Percentiles rank a stretch among this genome's conserved stretches.
Conservation (phyloP, 2,888 invertebrate species). For the Tetheella fluctuosa region DNA sequence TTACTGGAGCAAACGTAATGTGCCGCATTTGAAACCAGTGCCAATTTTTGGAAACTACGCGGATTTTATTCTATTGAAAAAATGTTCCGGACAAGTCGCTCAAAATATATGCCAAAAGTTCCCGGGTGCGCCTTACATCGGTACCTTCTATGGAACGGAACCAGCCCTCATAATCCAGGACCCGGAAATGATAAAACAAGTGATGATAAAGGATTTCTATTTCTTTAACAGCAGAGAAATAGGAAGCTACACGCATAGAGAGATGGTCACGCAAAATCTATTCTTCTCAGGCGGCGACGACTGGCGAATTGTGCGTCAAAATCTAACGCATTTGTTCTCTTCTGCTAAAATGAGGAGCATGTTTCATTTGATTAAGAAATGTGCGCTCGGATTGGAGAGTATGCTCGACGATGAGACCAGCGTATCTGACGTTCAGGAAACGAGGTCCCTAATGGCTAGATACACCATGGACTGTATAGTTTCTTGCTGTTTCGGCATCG, state of each 20-base stretch:
- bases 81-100: slow-evolving; percentile 35
- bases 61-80: slow-evolving; percentile 47
- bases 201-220: slow-evolving; percentile 63
- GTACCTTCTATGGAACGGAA: slow-evolving; percentile 62
- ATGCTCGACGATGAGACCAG: slow-evolving; percentile 44
- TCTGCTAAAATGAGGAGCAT: slow-evolving; percentile 67
- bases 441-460: slow-evolving; percentile 43
- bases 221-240: slow-evolving; percentile 63
- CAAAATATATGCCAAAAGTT: slow-evolving; percentile 53
- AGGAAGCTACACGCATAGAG: slow-evolving; percentile 47
- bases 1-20: slow-evolving; percentile 58
- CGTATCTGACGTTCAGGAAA: slow-evolving; percentile 38
- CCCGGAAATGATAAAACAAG: slow-evolving; percentile 55
- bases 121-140: slow-evolving; percentile 55
- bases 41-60: slow-evolving; percentile 62
- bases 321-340: slow-evolving; percentile 63
- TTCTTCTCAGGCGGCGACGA: slow-evolving; percentile 58
- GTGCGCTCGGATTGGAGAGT: slow-evolving; percentile 46
- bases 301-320: slow-evolving; percentile 66
- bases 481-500: slow-evolving; percentile 61
- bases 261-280: slow-evolving; percentile 48
- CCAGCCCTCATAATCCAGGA: slow-evolving; percentile 63
- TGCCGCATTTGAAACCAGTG: slow-evolving; percentile 45
- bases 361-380: slow-evolving; percentile 61
- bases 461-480: slow-evolving; percentile 65